These are phyloP conservation scores for Melanerpes aurifrons DNA, from an alignment of 2,113 vertebrate genomes.

Conservation along the genomic window DNA sequence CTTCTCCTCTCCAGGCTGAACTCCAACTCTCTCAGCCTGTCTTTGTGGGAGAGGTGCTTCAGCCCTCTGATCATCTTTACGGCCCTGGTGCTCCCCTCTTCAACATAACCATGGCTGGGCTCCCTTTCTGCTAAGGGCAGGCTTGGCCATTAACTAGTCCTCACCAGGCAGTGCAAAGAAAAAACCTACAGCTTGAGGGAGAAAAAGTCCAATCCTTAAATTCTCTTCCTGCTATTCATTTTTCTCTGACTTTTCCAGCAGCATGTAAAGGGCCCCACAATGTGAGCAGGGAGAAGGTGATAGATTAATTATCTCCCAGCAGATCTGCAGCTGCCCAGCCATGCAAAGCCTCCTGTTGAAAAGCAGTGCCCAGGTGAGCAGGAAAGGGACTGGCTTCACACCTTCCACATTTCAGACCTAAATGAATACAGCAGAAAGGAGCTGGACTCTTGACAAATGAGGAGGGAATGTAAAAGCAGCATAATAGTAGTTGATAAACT, in stretches of 20 bases:
- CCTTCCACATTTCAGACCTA: not conserved
- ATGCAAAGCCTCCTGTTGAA: constrained; percentile 12
- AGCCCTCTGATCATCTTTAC: no score
- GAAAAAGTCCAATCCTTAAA: not conserved
- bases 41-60: no score
- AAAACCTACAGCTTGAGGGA: not conserved
- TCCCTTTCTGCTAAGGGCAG: not conserved
- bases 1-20: no score
- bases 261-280: not conserved
- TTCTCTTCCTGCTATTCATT: not conserved
- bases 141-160: not conserved
- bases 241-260: constrained; percentile 13
- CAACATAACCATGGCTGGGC: not conserved
- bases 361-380: not conserved
- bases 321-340: constrained; percentile 12
- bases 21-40: no score
- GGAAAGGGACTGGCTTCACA: not conserved
- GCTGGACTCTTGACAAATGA: not conserved
- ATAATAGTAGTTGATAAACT: not conserved
- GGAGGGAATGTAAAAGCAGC: not conserved
- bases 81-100: not conserved
- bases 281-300: not conserved
- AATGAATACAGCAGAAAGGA: not conserved
- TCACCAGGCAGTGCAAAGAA: not conserved
- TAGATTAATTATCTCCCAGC: constrained; percentile 49